These are phyloP conservation scores for Sesia apiformis DNA, from an alignment of 2,888 invertebrate species.

Conservation along the genomic window DNA sequence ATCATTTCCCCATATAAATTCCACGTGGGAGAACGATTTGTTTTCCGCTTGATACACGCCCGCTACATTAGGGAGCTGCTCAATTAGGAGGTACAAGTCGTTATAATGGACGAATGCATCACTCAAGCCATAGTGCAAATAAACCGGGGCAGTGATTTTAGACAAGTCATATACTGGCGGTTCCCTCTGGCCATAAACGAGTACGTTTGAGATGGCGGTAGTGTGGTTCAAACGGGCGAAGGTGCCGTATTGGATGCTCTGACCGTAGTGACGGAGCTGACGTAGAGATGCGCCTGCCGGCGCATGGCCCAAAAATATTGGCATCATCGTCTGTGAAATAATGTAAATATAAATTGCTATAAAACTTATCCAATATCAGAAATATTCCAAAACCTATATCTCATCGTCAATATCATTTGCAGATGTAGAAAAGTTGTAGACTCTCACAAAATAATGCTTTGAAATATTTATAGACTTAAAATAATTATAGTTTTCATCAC, in stretches of 20 bases:
- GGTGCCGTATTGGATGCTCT: slow-evolving; percentile 22
- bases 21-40: slow-evolving; percentile 28
- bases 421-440: too few species aligned
- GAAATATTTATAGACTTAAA: background rate
- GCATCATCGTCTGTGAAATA: slow-evolving; percentile 33
- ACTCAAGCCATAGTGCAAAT: slow-evolving; percentile 28
- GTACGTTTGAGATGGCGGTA: slow-evolving; percentile 18
- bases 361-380: too few species aligned
- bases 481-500: background rate
- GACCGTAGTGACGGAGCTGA: slow-evolving; percentile 39
- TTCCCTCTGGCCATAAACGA: slow-evolving; percentile 20
- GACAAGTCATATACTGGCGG: slow-evolving; percentile 34
- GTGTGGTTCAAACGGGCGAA: slow-evolving; percentile 35
- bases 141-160: slow-evolving; percentile 22
- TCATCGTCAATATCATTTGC: too few species aligned
- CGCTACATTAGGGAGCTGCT: slow-evolving; percentile 19
- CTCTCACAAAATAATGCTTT: background rate
- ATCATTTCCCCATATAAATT: slow-evolving; percentile 35
- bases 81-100: slow-evolving; percentile 22
- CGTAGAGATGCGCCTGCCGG: slow-evolving; percentile 40
- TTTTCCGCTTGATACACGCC: background rate
- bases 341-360: background rate
- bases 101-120: slow-evolving; percentile 22
- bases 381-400: too few species aligned
- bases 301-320: slow-evolving; percentile 30